Evolutionary conservation across 92 coral and sea anemone genomes (phyloP).

Genomic region (Siderastrea siderea): DNA sequence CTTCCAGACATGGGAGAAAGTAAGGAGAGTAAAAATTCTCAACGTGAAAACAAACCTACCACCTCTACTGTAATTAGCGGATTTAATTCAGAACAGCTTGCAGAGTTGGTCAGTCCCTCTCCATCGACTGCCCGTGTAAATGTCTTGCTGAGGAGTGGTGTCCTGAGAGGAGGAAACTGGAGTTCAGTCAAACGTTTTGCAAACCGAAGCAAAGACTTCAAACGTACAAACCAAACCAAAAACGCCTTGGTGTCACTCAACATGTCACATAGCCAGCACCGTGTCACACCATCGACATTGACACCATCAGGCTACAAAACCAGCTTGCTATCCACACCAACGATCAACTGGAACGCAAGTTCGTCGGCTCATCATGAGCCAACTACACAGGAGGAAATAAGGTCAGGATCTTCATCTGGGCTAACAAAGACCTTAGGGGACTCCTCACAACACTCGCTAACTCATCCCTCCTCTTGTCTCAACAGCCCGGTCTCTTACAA

Average conservation of each 20-base stretch:
- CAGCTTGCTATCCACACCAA: constrained; percentile 27
- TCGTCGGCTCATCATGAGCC: not conserved
- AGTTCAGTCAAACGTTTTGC: no score
- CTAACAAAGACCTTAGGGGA: constrained; percentile 69
- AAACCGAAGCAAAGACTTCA: not conserved
- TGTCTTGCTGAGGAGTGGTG: not conserved
- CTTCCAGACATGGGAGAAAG: constrained; percentile 53
- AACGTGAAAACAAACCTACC: not conserved
- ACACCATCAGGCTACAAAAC: not conserved
- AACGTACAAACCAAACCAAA: not conserved
- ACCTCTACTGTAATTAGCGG: not conserved
- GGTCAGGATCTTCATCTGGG: constrained; percentile 73
- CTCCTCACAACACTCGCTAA: constrained; percentile 22
- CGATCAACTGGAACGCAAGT: constrained; percentile 2
- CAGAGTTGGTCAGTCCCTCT: not conserved
- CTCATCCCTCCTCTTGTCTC: constrained; percentile 92
- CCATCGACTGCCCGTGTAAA: not conserved
- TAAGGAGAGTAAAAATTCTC: not conserved
- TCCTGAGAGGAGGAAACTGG: not conserved
- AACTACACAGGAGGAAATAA: constrained; percentile 25
- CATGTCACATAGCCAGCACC: constrained; percentile 8
- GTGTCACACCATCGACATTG: not conserved
- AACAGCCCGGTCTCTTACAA: constrained; percentile 99
- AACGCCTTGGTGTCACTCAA: constrained; percentile 9
- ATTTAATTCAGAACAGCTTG: constrained; percentile 18